Base-by-base conservation (phyloP, 2,113 vertebrate species). In the Serinus canaria region DNA sequence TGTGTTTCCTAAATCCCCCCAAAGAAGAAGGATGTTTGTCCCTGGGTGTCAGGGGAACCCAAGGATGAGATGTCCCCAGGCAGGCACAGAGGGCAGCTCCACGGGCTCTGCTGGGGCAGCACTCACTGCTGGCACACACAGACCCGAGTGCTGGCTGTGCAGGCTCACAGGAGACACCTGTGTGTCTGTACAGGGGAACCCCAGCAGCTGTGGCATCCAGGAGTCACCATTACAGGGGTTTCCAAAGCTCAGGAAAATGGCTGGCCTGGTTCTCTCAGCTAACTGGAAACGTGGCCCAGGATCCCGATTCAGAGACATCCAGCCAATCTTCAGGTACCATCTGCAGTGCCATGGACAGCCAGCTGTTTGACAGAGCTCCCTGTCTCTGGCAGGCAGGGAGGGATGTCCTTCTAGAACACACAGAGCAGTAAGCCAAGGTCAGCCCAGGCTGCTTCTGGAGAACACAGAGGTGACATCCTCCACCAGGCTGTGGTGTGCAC, bases 71-170 rank as follows among this genome's bases (percentile, higher is more conserved):
- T 17, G 25, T 44, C 18, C 37, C 63, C 41, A 62, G 46, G 6
- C 24, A 39, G 27, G 58, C 27, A 24, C 50, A 68, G 59, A 43
- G 47, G 59, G 14, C 7, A 44, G 5, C 25, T 28, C 7, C 28
- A 9, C 7, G 46, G 46, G 50, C 25, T 83, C 28, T 49, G 37
- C 50, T 49, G 13, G 15, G 50, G 72, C 64, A 66, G 37, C 39
- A 13, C 20, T 74, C 3, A 0, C 27, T n/a, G 27, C 13, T 53
- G 21, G 33, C 14, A 31, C 28, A 33, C 19, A 67, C 2, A 0
- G 21, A 58, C 4, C 27, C 0, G 1, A 8, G 13, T 9, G 16
- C 3, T 50, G 13, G 18, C 39, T 74, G 19, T 20, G 8, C 31
- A 55, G 33, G 25, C 27, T 67, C 12, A 23, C 13, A 52, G n/a